Base-by-base conservation (phyloP, 2,113 vertebrate species). In the Clinocottus analis region DNA sequence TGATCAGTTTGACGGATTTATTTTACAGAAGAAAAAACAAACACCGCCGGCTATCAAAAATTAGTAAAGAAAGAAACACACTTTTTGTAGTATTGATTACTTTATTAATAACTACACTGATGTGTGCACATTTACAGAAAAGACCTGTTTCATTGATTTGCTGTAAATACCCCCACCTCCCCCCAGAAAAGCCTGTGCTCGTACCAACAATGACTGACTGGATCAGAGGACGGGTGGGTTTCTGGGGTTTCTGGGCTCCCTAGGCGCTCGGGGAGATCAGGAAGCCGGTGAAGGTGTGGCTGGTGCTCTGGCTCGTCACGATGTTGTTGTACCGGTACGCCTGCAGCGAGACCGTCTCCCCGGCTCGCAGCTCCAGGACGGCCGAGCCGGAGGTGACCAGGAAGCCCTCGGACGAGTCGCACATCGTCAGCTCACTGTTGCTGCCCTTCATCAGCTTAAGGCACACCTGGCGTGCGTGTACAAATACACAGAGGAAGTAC, bases 221-320 rank as follows among this genome's bases (percentile, higher is more conserved):
- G 37, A 13, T 16, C 2, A 17, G 43, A 37, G 11, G 35, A 3
- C 1, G 10, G 17, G 45, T 47, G 6, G 45, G 8, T 21, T 21
- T 4, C 29, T 31, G 29, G 29, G 29, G 2, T 31, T 10, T n/a
- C 2, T 9, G 2, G 47, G 45, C 2, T 53, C 10, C 39, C 72
- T 37, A 87, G 14, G 19, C 3, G 7, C 65, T 85, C 2, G 84
- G 55, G 58, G 55, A 82, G 60, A 93, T 43, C 33, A 91, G 89
- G 83, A 93, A 86, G 49, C 91, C 89, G 9, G 79, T 93, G 74
- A 93, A 86, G 29, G 27, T 85, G 78, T 88, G 72, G 72, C 84
- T 83, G 74, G 84, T 62, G 60, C 1, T 0, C 9, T 39, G 25
- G 21, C 1, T 61, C 3, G 65, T 49, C 75, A 87, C 69, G 0